Base-by-base conservation (phyloP, 2,797 vertebrate species). In the Helostoma temminkii region DNA sequence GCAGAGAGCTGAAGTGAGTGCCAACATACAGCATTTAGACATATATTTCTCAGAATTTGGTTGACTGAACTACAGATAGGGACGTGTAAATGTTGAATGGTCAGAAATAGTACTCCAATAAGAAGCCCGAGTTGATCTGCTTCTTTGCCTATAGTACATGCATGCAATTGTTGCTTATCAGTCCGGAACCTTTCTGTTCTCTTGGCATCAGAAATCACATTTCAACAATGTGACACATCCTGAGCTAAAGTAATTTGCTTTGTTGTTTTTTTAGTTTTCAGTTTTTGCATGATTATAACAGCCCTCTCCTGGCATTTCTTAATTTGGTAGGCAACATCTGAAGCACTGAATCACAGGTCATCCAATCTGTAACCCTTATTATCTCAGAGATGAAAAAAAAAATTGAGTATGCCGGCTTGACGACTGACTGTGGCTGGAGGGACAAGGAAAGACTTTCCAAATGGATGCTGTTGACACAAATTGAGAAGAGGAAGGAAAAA, bases 331-430 rank as follows among this genome's bases (percentile, higher is more conserved):
- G 48, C 24, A 42, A 52, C 62, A 62, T 80, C 43, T 74, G 72
- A 66, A 30, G 52, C 46, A 30, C 47, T 55, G 62, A 72, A 45
- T 69, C 50, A 55, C 5, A 48, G 71, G 74, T 73, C 77, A 66
- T 76, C 45, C 68, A 66, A 55, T 75, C 36, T 28, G 43, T 15
- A 71, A 78, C 64, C 71, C 66, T 59, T 41, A 80, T 83, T 78
- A 81, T 78, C 45, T 77, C 15, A 25, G n/a, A 57, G 56, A 72
- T 76, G 70, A 72, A 39, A 32, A 15, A 58, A 32, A 39, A 58
- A 72, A 67, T 43, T 43, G 45, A 56, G 48, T 64, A 48, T 16
- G 39, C 15, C 24, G 42, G 30, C 72, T 64, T 67, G 59, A 78
- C 70, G 63, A 43, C 26, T 30, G 24, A 21, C 42, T 66, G 41